phyloP scores from a whole-genome alignment of 2,888 invertebrate species.

The Dermolepida albohirtum region DNA sequence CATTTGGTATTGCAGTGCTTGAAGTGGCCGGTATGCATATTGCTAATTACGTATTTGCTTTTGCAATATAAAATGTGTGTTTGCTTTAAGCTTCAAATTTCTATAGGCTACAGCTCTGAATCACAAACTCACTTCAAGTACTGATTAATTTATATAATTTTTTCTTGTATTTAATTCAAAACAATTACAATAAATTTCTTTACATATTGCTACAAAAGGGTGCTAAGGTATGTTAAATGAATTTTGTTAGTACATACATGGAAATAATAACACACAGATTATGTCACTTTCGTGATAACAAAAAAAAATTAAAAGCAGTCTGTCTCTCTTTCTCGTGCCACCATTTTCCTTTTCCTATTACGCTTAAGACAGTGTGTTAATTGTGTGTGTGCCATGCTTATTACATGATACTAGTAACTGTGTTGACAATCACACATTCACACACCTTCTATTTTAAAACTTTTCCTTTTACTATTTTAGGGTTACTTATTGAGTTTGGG shows the following conservation, averaged over 20 bases:
- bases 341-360: constrained; percentile 18
- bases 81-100: constrained; percentile 20
- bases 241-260: constrained; percentile 17
- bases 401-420: no score
- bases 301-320: background rate
- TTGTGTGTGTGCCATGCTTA: no score
- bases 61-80: background rate
- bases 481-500: constrained; percentile 95
- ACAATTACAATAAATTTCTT: constrained; percentile 30
- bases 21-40: constrained; percentile 12
- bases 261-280: constrained; percentile 13
- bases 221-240: constrained; percentile 71
- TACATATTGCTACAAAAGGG: constrained; percentile 66
- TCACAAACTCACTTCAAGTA: constrained; percentile 17
- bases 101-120: constrained; percentile 1
- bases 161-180: constrained; percentile 17
- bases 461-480: constrained; percentile 63
- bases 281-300: constrained; percentile 7
- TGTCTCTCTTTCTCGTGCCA: constrained; percentile 39
- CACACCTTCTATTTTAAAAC: background rate
- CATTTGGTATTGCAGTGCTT: constrained; percentile 18
- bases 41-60: constrained; percentile 11
- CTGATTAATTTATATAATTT: background rate
- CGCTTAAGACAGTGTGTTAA: constrained; percentile 2
- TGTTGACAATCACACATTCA: no score